Base-by-base conservation (phyloP, 2,113 vertebrate species). In the Alexandromys fortis region DNA sequence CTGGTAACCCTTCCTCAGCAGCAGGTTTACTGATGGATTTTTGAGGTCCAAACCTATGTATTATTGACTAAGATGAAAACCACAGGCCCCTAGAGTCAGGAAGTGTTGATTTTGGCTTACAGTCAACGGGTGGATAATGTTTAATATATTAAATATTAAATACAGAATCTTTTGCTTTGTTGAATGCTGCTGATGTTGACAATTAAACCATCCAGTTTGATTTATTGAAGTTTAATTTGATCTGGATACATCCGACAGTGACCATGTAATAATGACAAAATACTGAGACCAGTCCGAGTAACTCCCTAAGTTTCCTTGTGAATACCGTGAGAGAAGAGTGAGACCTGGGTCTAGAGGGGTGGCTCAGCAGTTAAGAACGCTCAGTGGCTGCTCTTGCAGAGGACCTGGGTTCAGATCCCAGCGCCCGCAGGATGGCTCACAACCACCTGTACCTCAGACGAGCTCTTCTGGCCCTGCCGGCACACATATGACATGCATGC, bases 141-240 rank as follows among this genome's bases (percentile, higher is more conserved):
- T 93, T 79, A 85, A 93, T 86, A 68, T 47, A 95, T 91, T 91
- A 97, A 96, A 96, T 96, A 94, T 87, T 94, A 92, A 97, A 93
- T 87, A 81, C 65, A 96, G 75, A 92, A 45, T 81, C 89, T 88
- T 94, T 92, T 52, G 47, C 72, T 89, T 91, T 97, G 89, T 42
- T 95, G 81, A 94, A 73, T 94, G n/a, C 95, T 89, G 35, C 94
- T 95, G n/a, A 91, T 83, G 90, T 61, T 91, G 61, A 93, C 92
- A 96, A 49, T 94, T 76, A 91, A 94, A 89, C 89, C 52, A 81
- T 85, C 35, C 67, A 96, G 5, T 92, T 79, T 96, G 90, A 94
- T 89, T 94, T 95, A 61, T 16, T 79, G 90, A 96, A 94, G 42
- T 94, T 96, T 82, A 87, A 85, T 96, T 96, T 93, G 96, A 87